phyloP scores from a whole-genome alignment of 2,797 vertebrate genomes.

The Ambastaia sidthimunki region DNA sequence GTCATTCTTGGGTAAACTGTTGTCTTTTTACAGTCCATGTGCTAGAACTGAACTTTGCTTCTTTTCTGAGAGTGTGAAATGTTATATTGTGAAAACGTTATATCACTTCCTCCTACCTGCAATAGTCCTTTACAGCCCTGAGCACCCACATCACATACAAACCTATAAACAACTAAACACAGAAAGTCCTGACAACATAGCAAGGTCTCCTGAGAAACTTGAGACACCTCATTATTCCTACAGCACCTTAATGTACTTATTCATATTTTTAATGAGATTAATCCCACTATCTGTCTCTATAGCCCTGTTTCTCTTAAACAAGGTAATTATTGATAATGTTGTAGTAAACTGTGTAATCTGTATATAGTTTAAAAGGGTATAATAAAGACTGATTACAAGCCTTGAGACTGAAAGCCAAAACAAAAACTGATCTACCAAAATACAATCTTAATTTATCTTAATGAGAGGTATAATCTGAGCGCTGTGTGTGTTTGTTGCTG shows the following conservation, averaged over 20 bases:
- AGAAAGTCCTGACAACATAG: neutral
- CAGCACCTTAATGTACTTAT: neutral
- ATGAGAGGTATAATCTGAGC: neutral
- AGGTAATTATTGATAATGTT: neutral
- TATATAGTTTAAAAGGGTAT: neutral
- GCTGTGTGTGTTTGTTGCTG: neutral
- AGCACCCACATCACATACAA: conserved; percentile 29
- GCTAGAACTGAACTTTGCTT: neutral
- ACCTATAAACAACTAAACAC: conserved; percentile 16
- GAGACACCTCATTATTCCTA: neutral
- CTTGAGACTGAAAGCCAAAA: neutral
- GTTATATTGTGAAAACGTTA: neutral
- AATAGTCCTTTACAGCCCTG: conserved; percentile 21
- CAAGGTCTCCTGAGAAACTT: neutral
- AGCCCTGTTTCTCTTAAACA: neutral
- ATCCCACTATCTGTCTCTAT: neutral
- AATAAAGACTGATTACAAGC: neutral
- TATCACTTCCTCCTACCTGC: conserved; percentile 28
- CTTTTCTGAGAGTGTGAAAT: conserved; percentile 18
- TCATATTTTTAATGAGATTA: neutral
- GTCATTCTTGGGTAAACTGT: conserved; percentile 3
- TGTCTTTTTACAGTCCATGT: conserved; percentile 19
- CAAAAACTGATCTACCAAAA: neutral
- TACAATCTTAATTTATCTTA: conserved; percentile 10
- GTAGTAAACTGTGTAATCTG: neutral